phyloP scores from a whole-genome alignment of 2,888 invertebrate species.

The Cantharis rustica region DNA sequence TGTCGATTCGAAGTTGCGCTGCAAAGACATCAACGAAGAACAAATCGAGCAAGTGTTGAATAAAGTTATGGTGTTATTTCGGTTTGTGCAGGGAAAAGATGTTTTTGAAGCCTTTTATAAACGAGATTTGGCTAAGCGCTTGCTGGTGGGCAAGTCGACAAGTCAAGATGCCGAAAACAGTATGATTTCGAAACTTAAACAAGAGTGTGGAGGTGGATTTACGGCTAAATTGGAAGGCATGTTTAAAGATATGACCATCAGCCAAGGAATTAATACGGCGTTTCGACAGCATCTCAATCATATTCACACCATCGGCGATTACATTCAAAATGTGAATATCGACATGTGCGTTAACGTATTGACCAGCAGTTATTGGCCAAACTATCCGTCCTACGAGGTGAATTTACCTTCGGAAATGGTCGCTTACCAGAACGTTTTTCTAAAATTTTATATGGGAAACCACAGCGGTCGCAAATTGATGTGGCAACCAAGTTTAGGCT shows the following conservation, averaged over 20 bases:
- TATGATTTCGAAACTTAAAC: constrained; percentile 96
- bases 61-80: constrained; percentile 96
- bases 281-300: constrained; percentile 76
- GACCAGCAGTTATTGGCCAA: constrained; percentile 98
- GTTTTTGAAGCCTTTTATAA: constrained; percentile 99
- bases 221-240: constrained; percentile 98
- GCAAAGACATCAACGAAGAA: constrained; percentile 95
- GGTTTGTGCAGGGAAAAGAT: constrained; percentile 98
- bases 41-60: constrained; percentile 91
- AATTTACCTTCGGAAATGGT: constrained; percentile 86
- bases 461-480: constrained; percentile 96
- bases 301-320: constrained; percentile 30
- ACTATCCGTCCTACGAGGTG: constrained; percentile 87
- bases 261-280: constrained; percentile 90
- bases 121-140: constrained; percentile 93
- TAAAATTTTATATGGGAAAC: constrained; percentile 93
- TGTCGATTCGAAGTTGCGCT: constrained; percentile 90
- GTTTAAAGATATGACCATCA: constrained; percentile 99
- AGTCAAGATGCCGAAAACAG: constrained; percentile 98
- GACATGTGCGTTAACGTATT: constrained; percentile 93
- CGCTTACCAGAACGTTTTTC: constrained; percentile 89
- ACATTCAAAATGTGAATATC: constrained; percentile 54
- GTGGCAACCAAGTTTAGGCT: constrained; percentile 96
- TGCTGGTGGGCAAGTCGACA: constrained; percentile 94
- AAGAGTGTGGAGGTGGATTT: constrained; percentile 97